Percentiles rank a stretch among this genome's conserved stretches.
Evolutionary conservation across 23 tunicate genomes (phyloP).

Genomic region (Botrylloides violaceus): DNA sequence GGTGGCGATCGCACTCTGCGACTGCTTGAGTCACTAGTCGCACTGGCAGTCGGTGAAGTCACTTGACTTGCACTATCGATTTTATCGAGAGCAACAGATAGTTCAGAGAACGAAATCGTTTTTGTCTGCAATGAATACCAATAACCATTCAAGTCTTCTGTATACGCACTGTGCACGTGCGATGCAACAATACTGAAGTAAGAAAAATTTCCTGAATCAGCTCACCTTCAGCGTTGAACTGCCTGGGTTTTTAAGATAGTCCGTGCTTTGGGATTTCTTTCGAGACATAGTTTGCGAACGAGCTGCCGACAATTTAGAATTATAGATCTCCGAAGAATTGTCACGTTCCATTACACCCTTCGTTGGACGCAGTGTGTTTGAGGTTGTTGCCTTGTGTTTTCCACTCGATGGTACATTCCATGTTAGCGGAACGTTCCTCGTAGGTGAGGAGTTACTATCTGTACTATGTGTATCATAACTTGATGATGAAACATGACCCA

Average conservation of each 20-base stretch:
- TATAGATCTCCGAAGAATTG: not conserved
- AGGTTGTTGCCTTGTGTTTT: not conserved
- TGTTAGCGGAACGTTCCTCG: not conserved
- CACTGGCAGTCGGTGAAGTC: not conserved
- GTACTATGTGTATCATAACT: not conserved
- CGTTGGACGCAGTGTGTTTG: not conserved
- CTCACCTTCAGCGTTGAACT: not conserved
- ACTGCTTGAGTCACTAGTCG: conserved; percentile 12
- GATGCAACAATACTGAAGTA: not conserved
- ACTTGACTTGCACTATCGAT: not conserved
- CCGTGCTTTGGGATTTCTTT: not conserved
- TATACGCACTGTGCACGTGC: not conserved
- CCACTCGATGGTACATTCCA: not conserved
- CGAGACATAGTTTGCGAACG: not conserved
- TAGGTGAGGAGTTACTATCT: not conserved
- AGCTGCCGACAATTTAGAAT: not conserved
- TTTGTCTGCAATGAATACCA: conserved; percentile 9
- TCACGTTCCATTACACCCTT: not conserved
- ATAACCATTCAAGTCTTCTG: too few species aligned
- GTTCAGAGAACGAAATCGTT: conserved; percentile 11
- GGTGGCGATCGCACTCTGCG: not conserved
- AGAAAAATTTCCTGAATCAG: not conserved
- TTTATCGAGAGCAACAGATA: not conserved
- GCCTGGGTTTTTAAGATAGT: not conserved
- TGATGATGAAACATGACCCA: not conserved